Evolutionary conservation across 2,888 invertebrate genomes (phyloP), one percentile per base, ranked within the genome.

Genomic region (Acanthococcus lagerstroemiae): DNA sequence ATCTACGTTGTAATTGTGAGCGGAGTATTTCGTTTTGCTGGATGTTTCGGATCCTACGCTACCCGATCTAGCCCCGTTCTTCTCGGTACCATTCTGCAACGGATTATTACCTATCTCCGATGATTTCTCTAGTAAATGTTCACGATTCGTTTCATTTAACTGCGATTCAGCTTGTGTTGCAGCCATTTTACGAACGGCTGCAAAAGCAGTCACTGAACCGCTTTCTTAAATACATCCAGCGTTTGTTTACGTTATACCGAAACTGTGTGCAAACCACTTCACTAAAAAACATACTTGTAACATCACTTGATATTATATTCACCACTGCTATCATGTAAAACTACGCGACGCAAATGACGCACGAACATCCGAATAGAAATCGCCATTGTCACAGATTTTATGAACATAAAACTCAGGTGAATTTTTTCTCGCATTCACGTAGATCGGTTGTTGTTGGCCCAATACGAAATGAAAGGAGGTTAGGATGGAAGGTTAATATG

Each of bases 101-200:
- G 71, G 73, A 73, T 74, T 77, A 82, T 84, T 85, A 80, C 83
- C 83, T 80, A 82, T 83, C 83, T 79, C 81, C 80, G 80, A 81
- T 82, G 80, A 81, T 78, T 78, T 82, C 80, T 80, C 81, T 78
- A 78, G 80, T 80, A 80, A 82, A 79, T 82, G 83, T 76, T 82
- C 81, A 77, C 83, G 80, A 79, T 81, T 83, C 78, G 80, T 80
- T 71, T 86, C 86, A 82, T 85, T 85, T 81, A 85, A 85, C 80
- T 86, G 86, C 81, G 85, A 83, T 83, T 86, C 86, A 80, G 86
- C 85, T 84, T 85, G 86, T 83, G 86, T 86, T 82, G 87, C 86
- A 85, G 87, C 87, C 87, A 87, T 87, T 84, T 85, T 85, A 74
- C 72, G 72, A 77, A 77, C 77, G 76, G 77, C 78, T 77, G 76